These are phyloP conservation scores for Fragum sueziense DNA, from an alignment of 2,888 invertebrate species.

Conservation along the genomic window DNA sequence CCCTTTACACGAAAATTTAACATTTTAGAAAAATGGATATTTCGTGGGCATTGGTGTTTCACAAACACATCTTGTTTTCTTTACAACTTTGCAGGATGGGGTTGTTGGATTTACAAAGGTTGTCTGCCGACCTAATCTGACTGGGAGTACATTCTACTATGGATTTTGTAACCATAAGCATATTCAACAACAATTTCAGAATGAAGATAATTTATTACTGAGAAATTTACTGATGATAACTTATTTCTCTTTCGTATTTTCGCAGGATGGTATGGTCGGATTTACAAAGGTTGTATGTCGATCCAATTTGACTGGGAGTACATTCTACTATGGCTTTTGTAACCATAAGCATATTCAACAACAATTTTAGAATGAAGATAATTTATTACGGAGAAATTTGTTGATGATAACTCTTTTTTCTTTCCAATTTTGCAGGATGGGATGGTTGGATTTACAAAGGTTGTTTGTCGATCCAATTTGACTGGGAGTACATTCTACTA, in stretches of 20 bases:
- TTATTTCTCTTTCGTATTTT: background rate
- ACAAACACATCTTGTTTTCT: too few species aligned
- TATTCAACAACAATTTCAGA: slow-evolving; percentile 13
- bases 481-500: slow-evolving; percentile 92
- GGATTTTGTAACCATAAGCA: slow-evolving; percentile 86
- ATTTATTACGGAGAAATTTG: too few species aligned
- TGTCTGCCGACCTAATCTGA: slow-evolving; percentile 86
- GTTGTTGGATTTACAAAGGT: slow-evolving; percentile 75
- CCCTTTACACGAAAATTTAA: too few species aligned
- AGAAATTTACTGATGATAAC: too few species aligned
- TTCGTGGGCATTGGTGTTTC: too few species aligned
- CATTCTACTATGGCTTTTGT: slow-evolving; percentile 94
- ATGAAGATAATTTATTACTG: slow-evolving; percentile 30
- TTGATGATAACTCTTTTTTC: too few species aligned
- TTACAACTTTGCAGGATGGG: slow-evolving; percentile 71
- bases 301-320: slow-evolving; percentile 89
- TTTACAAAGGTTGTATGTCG: slow-evolving; percentile 68
- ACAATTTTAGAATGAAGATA: slow-evolving; percentile 25
- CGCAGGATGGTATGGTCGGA: slow-evolving; percentile 77
- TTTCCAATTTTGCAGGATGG: slow-evolving; percentile 72
- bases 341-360: slow-evolving; percentile 8
- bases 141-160: slow-evolving; percentile 92
- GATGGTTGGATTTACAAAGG: slow-evolving; percentile 73
- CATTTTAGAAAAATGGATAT: too few species aligned
- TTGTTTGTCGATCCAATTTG: slow-evolving; percentile 85